Conservation (phyloP, 64 coral and sea anemone genomes). For the Astreopora myriophthalma region DNA sequence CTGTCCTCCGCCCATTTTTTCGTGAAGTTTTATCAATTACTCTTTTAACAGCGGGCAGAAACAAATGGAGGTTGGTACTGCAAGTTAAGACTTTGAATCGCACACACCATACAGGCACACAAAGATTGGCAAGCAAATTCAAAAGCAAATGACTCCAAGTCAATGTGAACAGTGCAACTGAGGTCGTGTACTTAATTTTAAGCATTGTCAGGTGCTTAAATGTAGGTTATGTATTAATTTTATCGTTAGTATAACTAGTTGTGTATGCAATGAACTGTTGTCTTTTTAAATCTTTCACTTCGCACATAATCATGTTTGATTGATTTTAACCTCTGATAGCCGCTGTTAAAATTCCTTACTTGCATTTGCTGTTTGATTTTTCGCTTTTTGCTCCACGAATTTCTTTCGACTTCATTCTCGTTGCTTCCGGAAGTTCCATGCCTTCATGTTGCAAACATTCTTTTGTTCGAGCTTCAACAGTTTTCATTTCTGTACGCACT, state of each 20-base stretch:
- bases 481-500: neutral
- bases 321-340: neutral
- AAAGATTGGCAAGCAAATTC: too few species aligned
- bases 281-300: neutral
- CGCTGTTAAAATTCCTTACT: neutral
- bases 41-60: too few species aligned
- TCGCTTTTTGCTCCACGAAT: neutral
- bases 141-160: too few species aligned
- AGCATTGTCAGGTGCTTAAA: too few species aligned
- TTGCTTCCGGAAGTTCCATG: neutral
- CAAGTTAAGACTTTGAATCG: too few species aligned
- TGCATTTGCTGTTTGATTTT: neutral
- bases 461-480: neutral
- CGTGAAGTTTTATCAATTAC: too few species aligned
- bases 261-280: neutral
- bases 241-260: neutral
- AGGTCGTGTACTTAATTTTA: too few species aligned
- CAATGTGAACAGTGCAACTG: too few species aligned
- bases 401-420: neutral
- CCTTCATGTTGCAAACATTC: neutral
- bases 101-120: too few species aligned
- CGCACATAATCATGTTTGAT: neutral
- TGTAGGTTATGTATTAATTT: too few species aligned
- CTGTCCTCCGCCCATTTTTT: too few species aligned
- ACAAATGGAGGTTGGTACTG: too few species aligned